Percentiles rank a stretch among this genome's conserved stretches.
phyloP scores from a whole-genome alignment of 1,140 invertebrate genomes.

The Asbolus verrucosus region DNA sequence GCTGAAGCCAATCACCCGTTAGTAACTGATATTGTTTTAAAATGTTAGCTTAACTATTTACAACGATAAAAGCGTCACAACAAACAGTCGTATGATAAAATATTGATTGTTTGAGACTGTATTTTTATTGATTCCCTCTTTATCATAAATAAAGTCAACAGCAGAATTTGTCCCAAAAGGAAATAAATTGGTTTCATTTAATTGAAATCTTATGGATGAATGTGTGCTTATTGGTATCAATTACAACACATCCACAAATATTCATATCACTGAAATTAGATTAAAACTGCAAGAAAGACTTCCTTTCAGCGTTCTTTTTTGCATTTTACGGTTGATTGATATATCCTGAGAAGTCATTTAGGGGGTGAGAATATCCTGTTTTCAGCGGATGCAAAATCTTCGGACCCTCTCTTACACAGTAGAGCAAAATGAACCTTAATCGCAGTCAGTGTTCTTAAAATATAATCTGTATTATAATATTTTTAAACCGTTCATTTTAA shows the following conservation, averaged over 20 bases:
- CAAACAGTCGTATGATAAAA: neutral
- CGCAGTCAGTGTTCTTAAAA: too few relatives aligned
- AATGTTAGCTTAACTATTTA: too few relatives aligned
- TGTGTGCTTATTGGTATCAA: too few relatives aligned
- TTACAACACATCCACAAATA: too few relatives aligned
- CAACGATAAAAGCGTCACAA: neutral
- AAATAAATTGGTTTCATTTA: neutral
- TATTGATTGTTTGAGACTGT: neutral
- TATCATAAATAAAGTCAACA: neutral
- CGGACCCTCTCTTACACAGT: conserved; percentile 9
- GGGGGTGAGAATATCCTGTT: conserved; percentile 52
- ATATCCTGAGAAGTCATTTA: conserved; percentile 48
- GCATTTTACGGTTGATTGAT: conserved; percentile 41
- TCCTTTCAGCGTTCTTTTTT: conserved; percentile 17
- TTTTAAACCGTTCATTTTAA: too few relatives aligned
- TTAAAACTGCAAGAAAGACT: neutral
- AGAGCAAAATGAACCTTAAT: neutral
- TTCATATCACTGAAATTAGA: neutral
- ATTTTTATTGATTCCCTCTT: neutral
- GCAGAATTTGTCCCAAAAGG: neutral
- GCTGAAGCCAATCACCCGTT: too few relatives aligned
- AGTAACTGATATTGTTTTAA: too few relatives aligned
- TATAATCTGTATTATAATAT: too few relatives aligned
- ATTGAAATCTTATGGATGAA: neutral
- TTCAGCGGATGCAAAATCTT: conserved; percentile 47